Evolutionary conservation across 1,140 invertebrate genomes (phyloP).

Genomic region (Penaeus indicus): DNA sequence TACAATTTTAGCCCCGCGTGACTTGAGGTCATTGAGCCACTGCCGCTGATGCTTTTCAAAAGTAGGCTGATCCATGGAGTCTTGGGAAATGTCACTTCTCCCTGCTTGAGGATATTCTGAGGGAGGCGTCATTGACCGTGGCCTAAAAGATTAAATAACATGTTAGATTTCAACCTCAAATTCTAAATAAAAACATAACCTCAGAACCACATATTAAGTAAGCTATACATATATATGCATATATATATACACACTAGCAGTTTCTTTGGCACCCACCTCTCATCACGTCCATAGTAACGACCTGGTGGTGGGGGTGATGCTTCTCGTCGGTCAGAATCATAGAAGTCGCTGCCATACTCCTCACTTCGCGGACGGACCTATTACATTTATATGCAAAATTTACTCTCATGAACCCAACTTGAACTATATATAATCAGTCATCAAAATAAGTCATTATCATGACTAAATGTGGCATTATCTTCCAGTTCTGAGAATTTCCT

Average conservation of each 20-base stretch:
- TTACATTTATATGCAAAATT: constrained; percentile 35
- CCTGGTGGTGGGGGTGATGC: constrained; percentile 48
- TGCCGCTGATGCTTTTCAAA: constrained; percentile 72
- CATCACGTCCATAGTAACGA: constrained; percentile 40
- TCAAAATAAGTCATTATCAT: too few relatives aligned
- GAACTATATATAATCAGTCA: too few relatives aligned
- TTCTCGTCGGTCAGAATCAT: constrained; percentile 58
- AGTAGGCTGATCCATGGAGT: constrained; percentile 66
- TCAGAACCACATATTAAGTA: too few relatives aligned
- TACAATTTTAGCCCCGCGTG: constrained; percentile 83
- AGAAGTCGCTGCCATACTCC: constrained; percentile 56
- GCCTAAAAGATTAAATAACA: constrained; percentile 40
- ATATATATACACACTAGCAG: not conserved
- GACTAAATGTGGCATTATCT: too few relatives aligned
- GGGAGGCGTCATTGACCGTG: constrained; percentile 61
- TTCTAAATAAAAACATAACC: not conserved
- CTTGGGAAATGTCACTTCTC: constrained; percentile 56
- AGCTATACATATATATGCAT: not conserved
- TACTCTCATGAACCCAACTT: too few relatives aligned
- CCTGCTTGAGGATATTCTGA: constrained; percentile 61
- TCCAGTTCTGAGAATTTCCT: too few relatives aligned
- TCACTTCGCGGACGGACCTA: constrained; percentile 44
- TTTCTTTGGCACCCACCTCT: constrained; percentile 28
- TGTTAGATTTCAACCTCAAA: not conserved
- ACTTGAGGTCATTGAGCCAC: constrained; percentile 69